Evolutionary conservation across 2,113 vertebrate genomes (phyloP).

Genomic region (Motacilla tschutschensis): DNA sequence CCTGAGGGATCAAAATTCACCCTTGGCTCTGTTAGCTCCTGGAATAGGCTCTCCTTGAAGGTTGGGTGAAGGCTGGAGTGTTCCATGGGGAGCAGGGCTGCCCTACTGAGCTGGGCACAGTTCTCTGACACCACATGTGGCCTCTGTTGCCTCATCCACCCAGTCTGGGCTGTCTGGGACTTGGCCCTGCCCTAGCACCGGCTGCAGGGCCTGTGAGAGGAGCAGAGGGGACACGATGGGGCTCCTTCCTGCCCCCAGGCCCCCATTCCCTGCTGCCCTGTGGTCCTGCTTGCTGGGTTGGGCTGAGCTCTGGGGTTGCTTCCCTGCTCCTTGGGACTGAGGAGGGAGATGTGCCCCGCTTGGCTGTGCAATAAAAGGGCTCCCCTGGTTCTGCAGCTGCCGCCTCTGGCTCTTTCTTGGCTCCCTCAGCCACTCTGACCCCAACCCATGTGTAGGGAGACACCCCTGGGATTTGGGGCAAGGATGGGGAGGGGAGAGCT

Average conservation of each 20-base stretch:
- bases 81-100: not conserved
- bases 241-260: not conserved
- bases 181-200: not conserved
- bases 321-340: not conserved
- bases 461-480: not conserved
- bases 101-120: not conserved
- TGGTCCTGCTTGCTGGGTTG: not conserved
- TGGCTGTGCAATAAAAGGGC: conserved; percentile 34
- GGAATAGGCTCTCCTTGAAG: not conserved
- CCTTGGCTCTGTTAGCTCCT: not conserved
- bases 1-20: not conserved
- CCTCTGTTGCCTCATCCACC: not conserved
- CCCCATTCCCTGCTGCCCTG: accelerated
- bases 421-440: not conserved
- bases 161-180: not conserved
- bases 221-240: not conserved
- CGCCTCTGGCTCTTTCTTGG: not conserved
- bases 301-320: not conserved
- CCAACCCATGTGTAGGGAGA: accelerated
- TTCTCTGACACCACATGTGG: accelerated
- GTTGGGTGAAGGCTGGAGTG: not conserved
- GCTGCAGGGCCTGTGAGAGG: not conserved
- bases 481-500: not conserved
- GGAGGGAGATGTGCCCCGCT: not conserved
- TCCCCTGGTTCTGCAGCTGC: not conserved